Conservation (phyloP, 2,888 invertebrate species). For the Clitarchus hookeri region DNA sequence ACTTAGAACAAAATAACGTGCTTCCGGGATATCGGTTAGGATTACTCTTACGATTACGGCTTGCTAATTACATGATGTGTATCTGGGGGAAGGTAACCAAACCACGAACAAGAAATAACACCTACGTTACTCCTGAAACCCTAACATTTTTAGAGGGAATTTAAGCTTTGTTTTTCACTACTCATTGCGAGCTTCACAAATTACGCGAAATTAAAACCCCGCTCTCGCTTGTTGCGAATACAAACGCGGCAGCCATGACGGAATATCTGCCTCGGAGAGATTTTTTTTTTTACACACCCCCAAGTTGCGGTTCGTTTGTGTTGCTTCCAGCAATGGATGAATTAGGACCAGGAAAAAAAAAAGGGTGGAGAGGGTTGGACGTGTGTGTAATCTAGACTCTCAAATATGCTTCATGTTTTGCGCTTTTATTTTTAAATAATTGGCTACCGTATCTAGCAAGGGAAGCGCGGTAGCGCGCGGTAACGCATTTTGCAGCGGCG, state of each 20-base stretch:
- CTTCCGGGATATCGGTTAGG: too few species aligned
- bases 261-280: background rate
- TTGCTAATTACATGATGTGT: too few species aligned
- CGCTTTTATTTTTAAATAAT: background rate
- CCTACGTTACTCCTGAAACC: too few species aligned
- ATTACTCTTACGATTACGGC: too few species aligned
- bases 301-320: background rate
- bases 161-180: background rate
- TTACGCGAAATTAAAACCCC: background rate
- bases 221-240: background rate
- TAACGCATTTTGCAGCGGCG: background rate
- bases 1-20: too few species aligned
- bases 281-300: background rate
- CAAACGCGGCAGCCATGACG: background rate
- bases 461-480: background rate
- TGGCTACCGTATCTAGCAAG: background rate
- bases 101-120: too few species aligned
- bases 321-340: background rate
- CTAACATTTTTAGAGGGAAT: background rate
- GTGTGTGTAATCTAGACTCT: background rate
- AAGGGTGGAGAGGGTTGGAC: background rate
- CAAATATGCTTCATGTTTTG: background rate
- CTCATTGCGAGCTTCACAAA: background rate
- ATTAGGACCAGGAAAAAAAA: background rate
- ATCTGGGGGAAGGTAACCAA: too few species aligned